phyloP scores from a whole-genome alignment of 2,888 invertebrate genomes.

The Drosophila hamatofila region DNA sequence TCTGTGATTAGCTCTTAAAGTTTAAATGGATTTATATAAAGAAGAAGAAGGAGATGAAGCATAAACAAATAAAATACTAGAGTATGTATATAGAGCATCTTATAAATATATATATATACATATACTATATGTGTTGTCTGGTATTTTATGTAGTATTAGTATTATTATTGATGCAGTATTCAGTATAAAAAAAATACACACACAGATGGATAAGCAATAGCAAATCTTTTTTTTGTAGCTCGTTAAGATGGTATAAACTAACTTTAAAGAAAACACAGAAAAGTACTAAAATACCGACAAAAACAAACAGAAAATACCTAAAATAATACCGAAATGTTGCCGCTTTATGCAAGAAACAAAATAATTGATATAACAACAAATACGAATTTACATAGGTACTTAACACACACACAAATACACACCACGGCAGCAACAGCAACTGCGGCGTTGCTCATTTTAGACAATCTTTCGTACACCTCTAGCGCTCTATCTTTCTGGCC shows the following conservation, averaged over 20 bases:
- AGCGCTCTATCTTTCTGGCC: slow-evolving; percentile 36
- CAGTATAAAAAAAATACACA: slow-evolving; percentile 20
- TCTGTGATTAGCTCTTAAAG: slow-evolving; percentile 83
- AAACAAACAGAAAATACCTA: slow-evolving; percentile 3
- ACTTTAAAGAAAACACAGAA: neutral
- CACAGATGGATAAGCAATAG: slow-evolving; percentile 67
- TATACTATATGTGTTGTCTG: slow-evolving; percentile 29
- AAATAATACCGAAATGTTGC: slow-evolving; percentile 4
- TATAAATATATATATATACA: neutral
- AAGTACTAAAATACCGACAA: slow-evolving; percentile 14
- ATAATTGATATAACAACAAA: slow-evolving; percentile 37
- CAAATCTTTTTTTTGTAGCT: slow-evolving; percentile 46
- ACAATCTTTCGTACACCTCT: slow-evolving; percentile 32
- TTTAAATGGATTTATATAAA: slow-evolving; percentile 58
- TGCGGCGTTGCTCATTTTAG: slow-evolving; percentile 23
- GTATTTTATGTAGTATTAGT: slow-evolving; percentile 63
- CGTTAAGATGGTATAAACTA: slow-evolving; percentile 52
- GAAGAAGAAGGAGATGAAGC: slow-evolving; percentile 1
- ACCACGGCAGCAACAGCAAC: neutral
- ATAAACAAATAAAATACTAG: slow-evolving; percentile 4
- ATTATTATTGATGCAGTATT: slow-evolving; percentile 40
- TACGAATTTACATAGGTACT: slow-evolving; percentile 76
- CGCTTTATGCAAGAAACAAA: slow-evolving; percentile 3
- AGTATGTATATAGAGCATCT: slow-evolving; percentile 30
- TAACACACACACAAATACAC: slow-evolving; percentile 43